Conservation (phyloP, 1,140 invertebrate species). For the Lepidurus couesii region DNA sequence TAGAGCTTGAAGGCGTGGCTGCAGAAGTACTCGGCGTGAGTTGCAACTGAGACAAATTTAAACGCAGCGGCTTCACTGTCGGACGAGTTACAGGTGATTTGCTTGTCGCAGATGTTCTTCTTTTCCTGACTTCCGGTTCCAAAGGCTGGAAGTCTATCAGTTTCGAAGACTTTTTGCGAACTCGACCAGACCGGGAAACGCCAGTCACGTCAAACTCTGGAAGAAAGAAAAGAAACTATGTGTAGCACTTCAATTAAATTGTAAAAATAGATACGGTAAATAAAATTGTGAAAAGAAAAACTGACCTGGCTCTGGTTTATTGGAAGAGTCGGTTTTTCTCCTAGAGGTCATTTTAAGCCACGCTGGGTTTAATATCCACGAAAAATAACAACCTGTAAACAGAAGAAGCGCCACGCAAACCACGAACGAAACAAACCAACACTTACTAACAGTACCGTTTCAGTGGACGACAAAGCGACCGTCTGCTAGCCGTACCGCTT, state of each 20-base stretch:
- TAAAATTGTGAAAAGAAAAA: neutral
- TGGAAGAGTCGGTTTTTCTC: neutral
- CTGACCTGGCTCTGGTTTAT: neutral
- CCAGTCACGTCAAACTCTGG: slow-evolving; percentile 64
- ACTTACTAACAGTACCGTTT: too few relatives aligned
- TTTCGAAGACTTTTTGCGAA: slow-evolving; percentile 90
- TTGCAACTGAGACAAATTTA: slow-evolving; percentile 7
- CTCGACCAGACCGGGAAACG: slow-evolving; percentile 76
- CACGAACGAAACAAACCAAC: too few relatives aligned
- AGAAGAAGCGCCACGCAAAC: too few relatives aligned
- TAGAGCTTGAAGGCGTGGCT: neutral
- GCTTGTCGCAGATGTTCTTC: slow-evolving; percentile 37
- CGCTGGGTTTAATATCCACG: too few relatives aligned
- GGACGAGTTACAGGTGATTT: slow-evolving; percentile 22
- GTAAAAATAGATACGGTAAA: neutral
- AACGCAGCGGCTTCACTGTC: neutral
- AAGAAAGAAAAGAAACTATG: neutral
- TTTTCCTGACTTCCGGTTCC: slow-evolving; percentile 51
- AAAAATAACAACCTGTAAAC: too few relatives aligned
- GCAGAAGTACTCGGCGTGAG: neutral
- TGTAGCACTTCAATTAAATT: neutral
- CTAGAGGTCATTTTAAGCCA: neutral
- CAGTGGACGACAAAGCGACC: too few relatives aligned
- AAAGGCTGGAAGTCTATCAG: slow-evolving; percentile 85
- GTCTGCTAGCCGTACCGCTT: too few relatives aligned